Percentiles rank a stretch among this genome's conserved stretches.
Evolutionary conservation across 92 coral and sea anemone species (phyloP).

Genomic region (Palythoa caribaeorum): DNA sequence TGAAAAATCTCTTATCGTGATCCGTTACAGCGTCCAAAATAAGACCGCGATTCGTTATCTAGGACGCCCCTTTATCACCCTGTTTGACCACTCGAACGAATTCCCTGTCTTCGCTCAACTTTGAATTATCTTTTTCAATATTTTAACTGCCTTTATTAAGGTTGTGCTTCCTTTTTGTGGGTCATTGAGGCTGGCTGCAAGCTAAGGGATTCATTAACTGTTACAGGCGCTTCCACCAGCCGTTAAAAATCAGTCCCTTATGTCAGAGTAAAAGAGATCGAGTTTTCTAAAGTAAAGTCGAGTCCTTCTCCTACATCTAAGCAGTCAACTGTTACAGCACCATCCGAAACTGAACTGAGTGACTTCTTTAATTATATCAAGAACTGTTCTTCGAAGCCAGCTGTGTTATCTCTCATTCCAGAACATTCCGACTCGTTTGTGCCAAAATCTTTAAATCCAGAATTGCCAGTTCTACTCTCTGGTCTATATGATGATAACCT

Average conservation of each 20-base stretch:
- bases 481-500: conserved; percentile 45
- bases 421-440: conserved; percentile 44
- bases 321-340: conserved; percentile 30
- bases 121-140: no score
- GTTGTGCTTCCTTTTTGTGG: conserved; percentile 1
- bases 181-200: conserved; percentile 21
- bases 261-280: conserved; percentile 56
- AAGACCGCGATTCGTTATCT: no score
- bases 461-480: conserved; percentile 54
- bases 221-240: conserved; percentile 64
- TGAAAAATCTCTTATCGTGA: no score
- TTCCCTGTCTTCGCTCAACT: no score
- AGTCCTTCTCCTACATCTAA: conserved; percentile 25
- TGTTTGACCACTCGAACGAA: no score
- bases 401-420: conserved; percentile 57
- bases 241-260: conserved; percentile 64
- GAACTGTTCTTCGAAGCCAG: conserved; percentile 51
- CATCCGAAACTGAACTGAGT: conserved; percentile 48
- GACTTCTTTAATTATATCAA: conserved; percentile 42
- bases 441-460: conserved; percentile 37
- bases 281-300: conserved; percentile 38
- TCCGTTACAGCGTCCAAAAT: no score
- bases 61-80: no score
- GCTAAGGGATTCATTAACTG: conserved; percentile 65
- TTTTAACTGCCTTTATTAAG: no score